A percentile compares a stretch with the other conserved stretches of the same genome.
These are phyloP conservation scores for Melanotus villosus DNA, from an alignment of 2,888 invertebrate species.

Conservation along the genomic window DNA sequence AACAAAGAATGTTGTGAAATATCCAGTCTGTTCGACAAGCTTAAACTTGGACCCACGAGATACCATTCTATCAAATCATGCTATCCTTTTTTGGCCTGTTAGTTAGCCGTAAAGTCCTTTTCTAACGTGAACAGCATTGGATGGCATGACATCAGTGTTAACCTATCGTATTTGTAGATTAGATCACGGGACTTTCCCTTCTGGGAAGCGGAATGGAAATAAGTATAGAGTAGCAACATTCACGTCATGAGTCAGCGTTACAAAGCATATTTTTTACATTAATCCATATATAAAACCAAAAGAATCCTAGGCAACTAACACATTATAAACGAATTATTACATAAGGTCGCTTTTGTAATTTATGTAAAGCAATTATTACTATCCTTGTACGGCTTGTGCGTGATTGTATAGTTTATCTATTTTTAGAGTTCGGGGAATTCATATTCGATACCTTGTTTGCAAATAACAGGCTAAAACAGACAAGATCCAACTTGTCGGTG, in stretches of 20 bases:
- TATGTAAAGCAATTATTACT: not conserved
- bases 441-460: not conserved
- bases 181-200: conserved; percentile 19
- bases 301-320: too few species aligned
- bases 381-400: not conserved
- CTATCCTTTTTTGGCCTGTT: not conserved
- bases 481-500: not conserved
- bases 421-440: not conserved
- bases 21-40: not conserved
- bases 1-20: conserved; percentile 27
- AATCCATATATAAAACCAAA: not conserved
- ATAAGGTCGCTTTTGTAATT: not conserved
- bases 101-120: not conserved
- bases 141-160: conserved; percentile 33
- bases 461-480: not conserved
- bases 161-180: conserved; percentile 21
- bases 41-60: not conserved
- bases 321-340: conserved; percentile 8
- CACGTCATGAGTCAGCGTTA: conserved; percentile 31
- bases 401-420: not conserved
- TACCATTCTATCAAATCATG: not conserved
- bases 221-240: not conserved
- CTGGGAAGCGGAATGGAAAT: conserved; percentile 19
- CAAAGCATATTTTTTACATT: conserved; percentile 18
- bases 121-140: not conserved